These are phyloP conservation scores for Gisinianus flammeolus DNA, from an alignment of 2,888 invertebrate genomes.

Conservation along the genomic window DNA sequence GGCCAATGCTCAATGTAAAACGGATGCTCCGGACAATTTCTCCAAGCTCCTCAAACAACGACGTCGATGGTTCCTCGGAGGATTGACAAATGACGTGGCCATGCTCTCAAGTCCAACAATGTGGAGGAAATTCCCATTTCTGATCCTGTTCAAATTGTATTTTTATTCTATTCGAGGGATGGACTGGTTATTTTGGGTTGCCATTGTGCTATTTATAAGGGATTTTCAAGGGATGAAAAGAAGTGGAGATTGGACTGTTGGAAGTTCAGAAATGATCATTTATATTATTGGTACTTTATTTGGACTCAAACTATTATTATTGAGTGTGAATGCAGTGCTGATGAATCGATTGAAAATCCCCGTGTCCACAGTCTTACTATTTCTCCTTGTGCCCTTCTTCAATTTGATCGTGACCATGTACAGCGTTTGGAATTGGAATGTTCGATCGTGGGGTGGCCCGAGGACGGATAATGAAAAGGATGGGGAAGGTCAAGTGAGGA, in stretches of 20 bases:
- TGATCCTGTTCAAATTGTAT: conserved; percentile 40
- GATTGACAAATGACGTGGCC: conserved; percentile 43
- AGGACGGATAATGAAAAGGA: conserved; percentile 30
- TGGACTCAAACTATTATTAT: conserved; percentile 13
- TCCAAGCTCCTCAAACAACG: conserved; percentile 45
- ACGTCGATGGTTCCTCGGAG: conserved; percentile 46
- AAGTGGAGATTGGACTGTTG: not conserved
- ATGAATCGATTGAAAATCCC: conserved; percentile 37
- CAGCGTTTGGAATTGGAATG: conserved; percentile 45
- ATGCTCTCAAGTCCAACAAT: conserved; percentile 38
- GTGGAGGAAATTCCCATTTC: conserved; percentile 43
- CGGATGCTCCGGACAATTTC: conserved; percentile 47
- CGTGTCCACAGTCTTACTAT: conserved; percentile 33
- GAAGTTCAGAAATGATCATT: not conserved
- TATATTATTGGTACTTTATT: not conserved
- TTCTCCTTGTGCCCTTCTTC: conserved; percentile 40
- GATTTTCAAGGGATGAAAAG: not conserved
- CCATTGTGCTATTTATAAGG: conserved; percentile 28
- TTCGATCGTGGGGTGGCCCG: conserved; percentile 47
- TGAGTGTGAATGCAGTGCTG: conserved; percentile 28
- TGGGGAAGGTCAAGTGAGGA: not conserved
- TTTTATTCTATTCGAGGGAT: conserved; percentile 40
- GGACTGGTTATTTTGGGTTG: conserved; percentile 39
- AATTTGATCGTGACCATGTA: conserved; percentile 40
- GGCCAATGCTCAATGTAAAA: conserved; percentile 41